A percentile compares a stretch with the other conserved stretches of the same genome.
Evolutionary conservation across 2,797 vertebrate species (phyloP).

Genomic region (Melanitta fusca): DNA sequence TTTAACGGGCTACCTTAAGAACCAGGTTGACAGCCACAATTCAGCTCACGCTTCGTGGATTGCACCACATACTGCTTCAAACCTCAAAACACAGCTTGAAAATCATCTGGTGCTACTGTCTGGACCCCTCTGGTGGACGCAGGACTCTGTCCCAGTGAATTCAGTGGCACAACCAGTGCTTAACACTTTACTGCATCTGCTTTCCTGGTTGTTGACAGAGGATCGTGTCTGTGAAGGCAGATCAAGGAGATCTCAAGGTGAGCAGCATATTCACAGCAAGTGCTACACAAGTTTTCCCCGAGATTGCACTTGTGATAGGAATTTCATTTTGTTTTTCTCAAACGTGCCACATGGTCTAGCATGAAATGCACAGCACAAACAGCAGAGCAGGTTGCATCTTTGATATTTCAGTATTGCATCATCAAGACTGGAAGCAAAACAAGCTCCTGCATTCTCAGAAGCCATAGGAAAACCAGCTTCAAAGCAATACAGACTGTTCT

Average conservation of each 20-base stretch:
- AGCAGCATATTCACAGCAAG: too few species aligned
- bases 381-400: too few species aligned
- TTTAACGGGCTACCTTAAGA: neutral
- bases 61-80: neutral
- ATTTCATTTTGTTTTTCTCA: neutral
- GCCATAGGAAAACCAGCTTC: neutral
- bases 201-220: neutral
- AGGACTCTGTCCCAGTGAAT: neutral
- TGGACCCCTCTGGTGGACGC: neutral
- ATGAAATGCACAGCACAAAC: neutral
- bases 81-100: neutral
- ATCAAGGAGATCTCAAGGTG: neutral
- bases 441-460: neutral
- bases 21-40: neutral
- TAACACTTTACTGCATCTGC: neutral
- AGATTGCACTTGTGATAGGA: neutral
- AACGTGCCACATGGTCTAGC: neutral
- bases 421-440: neutral
- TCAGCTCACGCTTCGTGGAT: neutral
- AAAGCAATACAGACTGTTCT: neutral
- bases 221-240: neutral
- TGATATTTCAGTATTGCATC: neutral
- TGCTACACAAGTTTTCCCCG: neutral
- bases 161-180: neutral
- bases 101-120: neutral